Evolutionary conservation across 2,113 vertebrate species (phyloP), one percentile per base, ranked within the genome.

Genomic region (Apaloderma vittatum): DNA sequence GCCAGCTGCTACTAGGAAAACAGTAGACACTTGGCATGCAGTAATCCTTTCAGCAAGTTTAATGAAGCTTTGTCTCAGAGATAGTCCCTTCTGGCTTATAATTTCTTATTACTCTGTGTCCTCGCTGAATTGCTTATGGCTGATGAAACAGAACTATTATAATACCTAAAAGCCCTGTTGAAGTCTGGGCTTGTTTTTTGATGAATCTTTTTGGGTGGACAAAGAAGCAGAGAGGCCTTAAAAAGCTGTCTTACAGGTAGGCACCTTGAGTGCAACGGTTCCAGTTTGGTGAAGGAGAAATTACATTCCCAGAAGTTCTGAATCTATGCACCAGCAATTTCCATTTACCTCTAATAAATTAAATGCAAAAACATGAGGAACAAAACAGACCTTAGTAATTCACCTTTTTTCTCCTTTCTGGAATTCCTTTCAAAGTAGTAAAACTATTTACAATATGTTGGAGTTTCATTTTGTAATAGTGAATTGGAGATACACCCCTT

Each of bases 1-100:
- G 65, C 65, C 84, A 89, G 81, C 70, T 96, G 80, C 57, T 82
- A 11, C 54, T 91, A 46, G 66, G 75, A 85, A 91, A 96, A 91
- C 26, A 85, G 65, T 18, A 84, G 58, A 29, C 36, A 29, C 86
- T 94, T 91, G 73, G 66, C 6, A 4, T 29, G 19, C 3, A 43
- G 17, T 68, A 78, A 91, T 90, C 63, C 61, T 88, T 86, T 74
- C 73, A 71, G 48, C 48, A 78, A 30, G 22, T 84, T 80, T 97
- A 93, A 81, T 87, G 79, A 86, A 72, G 49, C 48, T 80, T 92
- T 84, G 12, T 91, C 45, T 90, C 57, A 90, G 34, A 87, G 65
- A 84, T 46, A 86, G 62, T 74, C 48, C 63, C 61, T 89, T 84
- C 73, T 94, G 86, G 52, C 8, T 93, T 91, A 49, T 91, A 61